These are phyloP conservation scores for Clupea harengus DNA, from an alignment of 2,113 vertebrate species.

Conservation along the genomic window DNA sequence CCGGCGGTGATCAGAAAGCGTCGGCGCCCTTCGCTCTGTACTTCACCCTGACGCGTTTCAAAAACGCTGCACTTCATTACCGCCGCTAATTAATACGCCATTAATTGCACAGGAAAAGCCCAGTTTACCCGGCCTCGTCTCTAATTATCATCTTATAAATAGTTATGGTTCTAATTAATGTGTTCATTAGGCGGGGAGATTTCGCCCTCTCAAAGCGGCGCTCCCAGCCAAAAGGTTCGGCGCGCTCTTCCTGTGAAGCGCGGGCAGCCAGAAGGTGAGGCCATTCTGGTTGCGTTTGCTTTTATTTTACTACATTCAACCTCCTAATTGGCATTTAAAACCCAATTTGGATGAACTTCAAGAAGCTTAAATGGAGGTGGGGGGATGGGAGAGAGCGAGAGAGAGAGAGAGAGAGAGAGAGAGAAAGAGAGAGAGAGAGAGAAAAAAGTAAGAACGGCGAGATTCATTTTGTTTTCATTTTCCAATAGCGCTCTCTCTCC, in stretches of 20 bases:
- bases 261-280: slow-evolving; percentile 99
- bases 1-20: slow-evolving; percentile 97
- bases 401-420: slow-evolving; percentile 71
- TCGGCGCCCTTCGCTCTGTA: slow-evolving; percentile 90
- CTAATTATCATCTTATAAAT: slow-evolving; percentile 99
- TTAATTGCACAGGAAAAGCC: slow-evolving; percentile 99
- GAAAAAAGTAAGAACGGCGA: slow-evolving; percentile 60
- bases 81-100: slow-evolving; percentile 99
- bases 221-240: slow-evolving; percentile 97
- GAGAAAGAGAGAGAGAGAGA: slow-evolving; percentile 63
- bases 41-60: slow-evolving; percentile 99
- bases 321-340: slow-evolving; percentile 99
- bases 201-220: slow-evolving; percentile 90
- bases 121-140: slow-evolving; percentile 98
- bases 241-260: slow-evolving; percentile 91
- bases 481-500: slow-evolving; percentile 38
- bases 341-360: slow-evolving; percentile 99
- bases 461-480: slow-evolving; percentile 52
- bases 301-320: slow-evolving; percentile 99
- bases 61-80: slow-evolving; percentile 99
- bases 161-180: slow-evolving; percentile 99
- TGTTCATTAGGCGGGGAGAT: slow-evolving; percentile 99
- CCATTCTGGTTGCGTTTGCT: slow-evolving; percentile 96
- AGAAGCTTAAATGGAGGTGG: slow-evolving; percentile 87
- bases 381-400: slow-evolving; percentile 70